Conservation (phyloP, 64 coral and sea anemone species). For the Porites lutea region DNA sequence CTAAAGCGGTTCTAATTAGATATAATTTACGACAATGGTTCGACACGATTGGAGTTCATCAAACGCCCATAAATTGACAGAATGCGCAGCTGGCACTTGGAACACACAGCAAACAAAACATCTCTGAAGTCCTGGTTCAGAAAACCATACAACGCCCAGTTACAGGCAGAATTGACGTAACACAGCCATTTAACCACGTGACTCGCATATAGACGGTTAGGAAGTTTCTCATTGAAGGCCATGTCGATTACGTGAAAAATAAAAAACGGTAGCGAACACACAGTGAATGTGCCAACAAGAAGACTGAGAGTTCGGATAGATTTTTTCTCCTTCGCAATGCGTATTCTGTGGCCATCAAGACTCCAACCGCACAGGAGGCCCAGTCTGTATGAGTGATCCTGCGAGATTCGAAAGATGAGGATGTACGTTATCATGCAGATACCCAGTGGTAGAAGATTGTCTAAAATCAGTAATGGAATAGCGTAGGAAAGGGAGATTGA, state of each 20-base stretch:
- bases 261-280: slow-evolving; percentile 51
- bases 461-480: slow-evolving; percentile 29
- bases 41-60: background rate
- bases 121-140: slow-evolving; percentile 45
- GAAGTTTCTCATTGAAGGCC: background rate
- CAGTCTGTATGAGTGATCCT: background rate
- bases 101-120: slow-evolving; percentile 21
- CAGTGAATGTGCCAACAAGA: slow-evolving; percentile 41
- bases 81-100: background rate
- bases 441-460: slow-evolving; percentile 27
- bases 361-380: background rate
- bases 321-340: slow-evolving; percentile 21
- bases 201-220: background rate
- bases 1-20: too few relatives aligned
- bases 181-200: slow-evolving; percentile 52
- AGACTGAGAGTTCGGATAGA: slow-evolving; percentile 33
- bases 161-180: slow-evolving; percentile 35
- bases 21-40: background rate
- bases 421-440: slow-evolving; percentile 18
- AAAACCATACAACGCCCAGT: slow-evolving; percentile 65
- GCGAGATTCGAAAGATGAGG: slow-evolving; percentile 34
- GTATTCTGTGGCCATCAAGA: background rate
- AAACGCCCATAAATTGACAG: background rate
- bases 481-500: slow-evolving; percentile 19
- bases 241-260: slow-evolving; percentile 35